Evolutionary conservation across 2,113 vertebrate genomes (phyloP), one percentile per base, ranked within the genome.

Genomic region (Alces alces): DNA sequence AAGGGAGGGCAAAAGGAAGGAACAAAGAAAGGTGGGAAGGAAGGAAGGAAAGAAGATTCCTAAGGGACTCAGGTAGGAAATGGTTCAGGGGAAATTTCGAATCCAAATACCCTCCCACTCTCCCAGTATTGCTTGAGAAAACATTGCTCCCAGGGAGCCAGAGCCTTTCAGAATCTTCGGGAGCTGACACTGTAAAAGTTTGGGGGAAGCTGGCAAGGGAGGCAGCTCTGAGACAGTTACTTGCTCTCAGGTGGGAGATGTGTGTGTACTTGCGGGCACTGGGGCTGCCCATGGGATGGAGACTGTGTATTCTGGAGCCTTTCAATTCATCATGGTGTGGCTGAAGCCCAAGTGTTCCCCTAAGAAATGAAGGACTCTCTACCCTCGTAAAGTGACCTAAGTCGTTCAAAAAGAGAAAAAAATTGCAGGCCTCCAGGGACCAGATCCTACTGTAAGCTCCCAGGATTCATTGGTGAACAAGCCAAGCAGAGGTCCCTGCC

Each of bases 271-370:
- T 36, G 14, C 33, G 30, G 15, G 17, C 76, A 36, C 47, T 39
- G 2, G 1, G 1, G 16, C 17, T 80, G 33, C 52, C 86, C 5
- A 0, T 0, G 17, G 21, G 47, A 47, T 25, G 1, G 5, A 16
- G 9, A 23, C 70, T 83, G 11, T 93, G 57, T 36, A 30, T 73
- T 43, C 39, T 14, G 84, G 64, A 93, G 33, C 15, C 39, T 27
- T 86, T 73, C 64, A 45, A 86, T 86, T 79, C 79, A 45, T 55
- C 27, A 82, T 1, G 11, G 55, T 36, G 25, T 30, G 10, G 55
- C 55, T 84, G 12, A 79, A 76, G 52, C 30, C 57, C 60, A 30
- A 4, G 54, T 60, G 39, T 80, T 47, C 52, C 39, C 73, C 87
- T 88, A 47, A 91, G 58, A 94, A 70, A 43, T 15, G 30, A 84